Evolutionary conservation across 1,140 invertebrate species (phyloP).

Genomic region (Odontomachus brunneus): DNA sequence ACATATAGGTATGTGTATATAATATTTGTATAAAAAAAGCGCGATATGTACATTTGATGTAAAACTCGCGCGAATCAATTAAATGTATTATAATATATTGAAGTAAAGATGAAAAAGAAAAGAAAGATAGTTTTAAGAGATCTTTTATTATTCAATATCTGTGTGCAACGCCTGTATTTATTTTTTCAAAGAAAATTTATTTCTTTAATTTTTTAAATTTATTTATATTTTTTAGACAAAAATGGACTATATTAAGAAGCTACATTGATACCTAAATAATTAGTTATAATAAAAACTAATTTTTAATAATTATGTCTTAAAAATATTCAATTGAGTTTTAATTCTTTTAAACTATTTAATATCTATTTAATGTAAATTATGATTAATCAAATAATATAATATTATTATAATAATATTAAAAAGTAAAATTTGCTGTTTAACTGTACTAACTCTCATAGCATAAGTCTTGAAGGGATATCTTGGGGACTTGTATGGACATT

Average conservation of each 20-base stretch:
- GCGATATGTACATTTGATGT: constrained; percentile 13
- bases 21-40: neutral
- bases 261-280: neutral
- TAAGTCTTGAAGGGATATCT: too few relatives aligned
- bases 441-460: too few relatives aligned
- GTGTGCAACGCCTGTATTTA: neutral
- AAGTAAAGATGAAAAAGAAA: constrained; percentile 25
- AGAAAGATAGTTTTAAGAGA: neutral
- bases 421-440: too few relatives aligned
- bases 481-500: too few relatives aligned
- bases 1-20: constrained; percentile 1
- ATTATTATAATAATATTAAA: too few relatives aligned
- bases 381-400: too few relatives aligned
- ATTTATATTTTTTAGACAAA: neutral
- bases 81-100: constrained; percentile 29
- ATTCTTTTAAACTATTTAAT: too few relatives aligned
- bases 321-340: too few relatives aligned
- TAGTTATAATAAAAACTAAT: too few relatives aligned
- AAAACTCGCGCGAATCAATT: constrained; percentile 12
- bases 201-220: neutral
- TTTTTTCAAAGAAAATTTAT: neutral
- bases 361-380: too few relatives aligned
- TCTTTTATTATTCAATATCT: constrained; percentile 19
- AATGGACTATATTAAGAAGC: neutral
- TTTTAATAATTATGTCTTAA: too few relatives aligned